phyloP scores from a whole-genome alignment of 2,113 vertebrate genomes.

The Gobius niger region DNA sequence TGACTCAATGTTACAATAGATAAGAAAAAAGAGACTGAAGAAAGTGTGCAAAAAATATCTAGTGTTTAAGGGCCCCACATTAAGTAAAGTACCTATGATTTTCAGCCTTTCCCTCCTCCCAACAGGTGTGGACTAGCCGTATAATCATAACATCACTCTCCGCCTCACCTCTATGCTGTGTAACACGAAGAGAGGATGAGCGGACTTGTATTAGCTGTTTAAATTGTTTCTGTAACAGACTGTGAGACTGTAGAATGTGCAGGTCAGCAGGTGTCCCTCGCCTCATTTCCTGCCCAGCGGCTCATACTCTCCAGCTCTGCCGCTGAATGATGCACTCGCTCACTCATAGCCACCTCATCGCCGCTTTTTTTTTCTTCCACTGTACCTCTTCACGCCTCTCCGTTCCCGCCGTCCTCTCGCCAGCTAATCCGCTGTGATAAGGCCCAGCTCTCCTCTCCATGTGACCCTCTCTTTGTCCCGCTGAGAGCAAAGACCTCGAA shows the following conservation, averaged over 20 bases:
- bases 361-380: conserved; percentile 20
- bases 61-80: no score
- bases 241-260: conserved; percentile 52
- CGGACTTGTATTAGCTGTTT: conserved; percentile 61
- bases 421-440: conserved; percentile 50
- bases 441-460: conserved; percentile 39
- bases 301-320: conserved; percentile 31
- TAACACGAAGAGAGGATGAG: conserved; percentile 43
- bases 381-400: conserved; percentile 23
- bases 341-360: conserved; percentile 23
- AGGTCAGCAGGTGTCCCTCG: conserved; percentile 64
- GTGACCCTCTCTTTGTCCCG: conserved; percentile 42
- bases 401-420: conserved; percentile 10
- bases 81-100: no score
- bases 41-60: no score
- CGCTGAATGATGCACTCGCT: conserved; percentile 40
- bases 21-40: no score
- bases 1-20: no score
- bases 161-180: conserved; percentile 41
- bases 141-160: conserved; percentile 55
- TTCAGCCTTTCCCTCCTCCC: conserved; percentile 12
- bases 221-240: conserved; percentile 66
- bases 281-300: conserved; percentile 67
- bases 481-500: conserved; percentile 42
- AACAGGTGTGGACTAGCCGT: conserved; percentile 44